Evolutionary conservation across 2,797 vertebrate genomes (phyloP).

Genomic region (Anguilla obscura): DNA sequence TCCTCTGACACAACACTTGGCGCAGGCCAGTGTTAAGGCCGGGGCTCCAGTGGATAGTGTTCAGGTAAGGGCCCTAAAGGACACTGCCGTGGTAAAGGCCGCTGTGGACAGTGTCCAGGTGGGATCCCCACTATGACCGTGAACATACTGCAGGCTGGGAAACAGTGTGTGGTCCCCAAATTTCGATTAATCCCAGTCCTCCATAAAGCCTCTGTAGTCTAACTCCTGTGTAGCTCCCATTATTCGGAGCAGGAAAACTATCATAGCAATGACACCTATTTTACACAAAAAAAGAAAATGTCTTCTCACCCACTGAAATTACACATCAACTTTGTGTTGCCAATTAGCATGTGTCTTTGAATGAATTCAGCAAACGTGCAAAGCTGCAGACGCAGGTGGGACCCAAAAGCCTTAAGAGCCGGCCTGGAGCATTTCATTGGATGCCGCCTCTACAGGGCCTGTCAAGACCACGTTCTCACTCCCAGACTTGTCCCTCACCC

Average conservation of each 20-base stretch:
- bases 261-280: not conserved
- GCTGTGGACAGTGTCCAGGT: not conserved
- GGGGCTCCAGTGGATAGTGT: not conserved
- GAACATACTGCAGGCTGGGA: not conserved
- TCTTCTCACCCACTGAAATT: not conserved
- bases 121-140: not conserved
- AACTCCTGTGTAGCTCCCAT: not conserved
- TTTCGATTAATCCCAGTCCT: not conserved
- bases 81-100: not conserved
- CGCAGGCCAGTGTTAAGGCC: not conserved
- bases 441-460: not conserved
- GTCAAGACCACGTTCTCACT: not conserved
- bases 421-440: not conserved
- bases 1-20: not conserved
- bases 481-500: slow-evolving; percentile 58
- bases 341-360: not conserved
- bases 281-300: not conserved
- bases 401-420: not conserved
- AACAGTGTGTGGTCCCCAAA: not conserved
- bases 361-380: not conserved
- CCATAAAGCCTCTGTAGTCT: not conserved
- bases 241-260: not conserved
- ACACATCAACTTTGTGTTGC: not conserved
- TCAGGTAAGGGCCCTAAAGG: not conserved
- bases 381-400: not conserved